Evolutionary conservation across 2,797 vertebrate species (phyloP), one percentile per base, ranked within the genome.

Genomic region (Mormyrops boulengeri): DNA sequence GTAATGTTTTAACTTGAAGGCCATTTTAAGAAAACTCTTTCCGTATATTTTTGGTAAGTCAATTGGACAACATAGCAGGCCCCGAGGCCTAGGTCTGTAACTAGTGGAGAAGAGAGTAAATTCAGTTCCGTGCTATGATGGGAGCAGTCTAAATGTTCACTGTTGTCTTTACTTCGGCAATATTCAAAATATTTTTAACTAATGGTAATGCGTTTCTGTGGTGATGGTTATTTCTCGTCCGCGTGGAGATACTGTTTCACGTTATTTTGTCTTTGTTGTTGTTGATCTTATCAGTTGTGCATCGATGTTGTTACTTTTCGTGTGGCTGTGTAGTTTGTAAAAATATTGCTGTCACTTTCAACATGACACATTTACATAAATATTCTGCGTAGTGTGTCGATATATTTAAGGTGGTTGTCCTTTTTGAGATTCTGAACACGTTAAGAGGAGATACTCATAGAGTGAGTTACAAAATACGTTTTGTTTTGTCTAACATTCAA

Each of bases 51-150:
- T 85, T 88, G 34, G 52, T 73, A 50, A 90, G 82, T 90, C 47
- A 69, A 34, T 73, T 55, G 88, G 88, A 12, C 44, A 44, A 17
- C 47, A 55, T 34, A 47, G 52, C 77, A 88, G 88, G 90, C 80
- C 60, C 53, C 52, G 44, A 73, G 88, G 90, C 90, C 90, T 90
- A 73, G 49, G 19, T 69, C 9, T 89, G 22, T 80, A 88, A 34
- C 6, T 60, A n/a, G 22, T 14, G 41, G 34, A 1, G 82, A 49
- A 44, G 47, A 57, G 7, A 14, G 12, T 38, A 53, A 30, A 30
- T n/a, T 53, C 8, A n/a, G 26, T 1, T 50, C 47, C 0, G 4
- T 57, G 89, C 62, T n/a, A 44, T 57, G 34, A n/a, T 17, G 30
- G 2, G 88, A 57, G 41, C 41, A 44, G 26, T 52, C 17, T 22